These are phyloP conservation scores for Leptopilina syphax DNA, from an alignment of 2,888 invertebrate species.

Conservation along the genomic window DNA sequence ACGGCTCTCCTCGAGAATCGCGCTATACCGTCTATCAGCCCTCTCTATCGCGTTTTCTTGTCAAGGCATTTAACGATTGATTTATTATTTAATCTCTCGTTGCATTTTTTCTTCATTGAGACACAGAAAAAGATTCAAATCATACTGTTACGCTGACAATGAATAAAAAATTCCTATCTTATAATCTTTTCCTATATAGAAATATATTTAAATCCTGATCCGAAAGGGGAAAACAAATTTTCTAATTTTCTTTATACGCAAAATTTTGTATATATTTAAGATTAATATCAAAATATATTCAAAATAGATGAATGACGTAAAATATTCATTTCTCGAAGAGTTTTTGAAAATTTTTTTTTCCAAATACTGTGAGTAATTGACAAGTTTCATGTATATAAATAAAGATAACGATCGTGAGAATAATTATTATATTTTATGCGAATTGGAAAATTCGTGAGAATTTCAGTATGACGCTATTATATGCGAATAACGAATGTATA, in stretches of 20 bases:
- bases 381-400: too few relatives aligned
- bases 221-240: too few relatives aligned
- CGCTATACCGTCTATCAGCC: not conserved
- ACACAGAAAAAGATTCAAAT: constrained; percentile 16
- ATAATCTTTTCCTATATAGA: too few relatives aligned
- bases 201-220: too few relatives aligned
- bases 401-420: not conserved
- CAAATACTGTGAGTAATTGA: too few relatives aligned
- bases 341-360: too few relatives aligned
- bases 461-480: not conserved
- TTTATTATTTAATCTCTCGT: constrained; percentile 37
- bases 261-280: too few relatives aligned
- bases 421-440: too few relatives aligned
- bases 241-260: too few relatives aligned
- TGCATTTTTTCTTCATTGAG: constrained; percentile 8
- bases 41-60: constrained; percentile 22
- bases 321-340: too few relatives aligned
- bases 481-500: not conserved
- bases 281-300: too few relatives aligned
- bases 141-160: constrained; percentile 6
- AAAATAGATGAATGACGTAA: too few relatives aligned
- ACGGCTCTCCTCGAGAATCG: constrained; percentile 50
- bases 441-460: constrained; percentile 1
- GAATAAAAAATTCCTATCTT: not conserved
- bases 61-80: constrained; percentile 33